Evolutionary conservation across 2,113 vertebrate species (phyloP).

Genomic region (Sula dactylatra): DNA sequence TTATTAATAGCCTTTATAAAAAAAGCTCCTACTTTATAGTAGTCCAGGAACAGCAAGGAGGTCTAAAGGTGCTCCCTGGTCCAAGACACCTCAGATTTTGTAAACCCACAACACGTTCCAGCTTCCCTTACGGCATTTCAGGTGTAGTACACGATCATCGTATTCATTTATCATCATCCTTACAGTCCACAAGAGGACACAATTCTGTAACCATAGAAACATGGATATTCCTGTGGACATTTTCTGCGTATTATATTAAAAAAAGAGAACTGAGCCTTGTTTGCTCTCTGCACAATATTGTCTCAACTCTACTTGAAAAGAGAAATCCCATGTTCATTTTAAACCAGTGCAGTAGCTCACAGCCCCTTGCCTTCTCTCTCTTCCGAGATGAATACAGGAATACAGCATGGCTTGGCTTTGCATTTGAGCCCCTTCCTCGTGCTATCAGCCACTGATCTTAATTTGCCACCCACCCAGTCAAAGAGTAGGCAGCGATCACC

Average conservation of each 20-base stretch:
- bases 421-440: neutral
- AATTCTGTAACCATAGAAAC: conserved; percentile 78
- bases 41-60: neutral
- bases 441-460: neutral
- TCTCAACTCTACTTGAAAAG: neutral
- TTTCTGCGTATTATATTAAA: conserved; percentile 38
- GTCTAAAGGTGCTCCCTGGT: neutral
- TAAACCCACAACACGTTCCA: neutral
- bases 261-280: neutral
- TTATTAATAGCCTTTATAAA: neutral
- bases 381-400: neutral
- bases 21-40: neutral
- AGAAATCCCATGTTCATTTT: neutral
- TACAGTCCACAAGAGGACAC: neutral
- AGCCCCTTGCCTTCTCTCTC: neutral
- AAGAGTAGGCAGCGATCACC: neutral
- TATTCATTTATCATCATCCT: neutral
- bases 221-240: conserved; percentile 41
- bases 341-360: neutral
- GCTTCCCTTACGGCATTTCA: neutral
- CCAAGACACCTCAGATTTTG: neutral
- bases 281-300: neutral
- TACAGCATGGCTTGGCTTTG: neutral
- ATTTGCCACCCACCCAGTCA: neutral
- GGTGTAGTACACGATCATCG: neutral